Base-by-base conservation (phyloP, 2,797 vertebrate species). In the Xiphorhynchus erythropygius region DNA sequence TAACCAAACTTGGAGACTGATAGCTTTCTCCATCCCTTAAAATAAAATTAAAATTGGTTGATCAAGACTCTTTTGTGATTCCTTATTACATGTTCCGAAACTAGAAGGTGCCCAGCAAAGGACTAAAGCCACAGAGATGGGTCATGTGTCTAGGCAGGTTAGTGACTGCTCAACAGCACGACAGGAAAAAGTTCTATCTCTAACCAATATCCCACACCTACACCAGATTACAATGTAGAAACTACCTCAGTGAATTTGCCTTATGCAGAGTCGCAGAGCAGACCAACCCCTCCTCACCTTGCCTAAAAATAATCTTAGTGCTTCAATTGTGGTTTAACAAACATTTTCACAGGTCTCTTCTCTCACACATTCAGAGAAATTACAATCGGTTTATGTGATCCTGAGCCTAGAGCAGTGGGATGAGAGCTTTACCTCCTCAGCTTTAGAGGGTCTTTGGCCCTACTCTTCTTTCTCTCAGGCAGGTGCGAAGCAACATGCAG, bases 401-500 rank as follows among this genome's bases (percentile, higher is more conserved):
- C 28, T 49, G 17, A 59, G 11, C 27, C 47, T 47, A 55, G 11
- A 64, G 10, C 42, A 82, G 25, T 19, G 30, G 27, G 9, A 44
- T 0, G 0, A 80, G 18, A 35, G 3, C 27, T 77, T 62, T 53
- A 35, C 17, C 32, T 53, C 19, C 10, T 49, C 19, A 25, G 27
- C 23, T 70, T 73, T 59, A 47, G 24, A 70, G 6, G 3, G 7
- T n/a, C 10, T 82, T 65, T 44, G 10, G 9, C 44, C 18, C 35
- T 79, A 25, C 5, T 19, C 15, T 73, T 62, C 16, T 35, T 9
- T 15, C 13, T 75, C 53, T 27, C 22, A 75, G 27, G 18, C 17
- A 52, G 44, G 35, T 33, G 4, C 1, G 0, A 55, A 69, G 10
- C 1, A 0, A 1, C 0, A 0, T 37, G 5, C 19, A 79, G 32